A percentile compares a stretch with the other conserved stretches of the same genome.
Evolutionary conservation across 1,140 invertebrate species (phyloP).

Genomic region (Adelges cooleyi): DNA sequence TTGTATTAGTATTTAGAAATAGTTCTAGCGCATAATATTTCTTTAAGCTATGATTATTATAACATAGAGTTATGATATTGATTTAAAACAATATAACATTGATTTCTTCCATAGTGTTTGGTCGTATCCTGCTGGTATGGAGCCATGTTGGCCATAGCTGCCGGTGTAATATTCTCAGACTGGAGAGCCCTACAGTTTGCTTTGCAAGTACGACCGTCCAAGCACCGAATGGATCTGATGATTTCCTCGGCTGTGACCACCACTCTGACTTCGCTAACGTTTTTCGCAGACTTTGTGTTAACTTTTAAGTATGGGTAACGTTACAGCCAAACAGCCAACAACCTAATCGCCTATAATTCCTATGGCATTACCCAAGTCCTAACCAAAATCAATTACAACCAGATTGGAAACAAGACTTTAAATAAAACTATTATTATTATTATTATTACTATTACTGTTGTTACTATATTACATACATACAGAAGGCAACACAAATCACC

Average conservation of each 20-base stretch:
- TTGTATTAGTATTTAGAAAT: no score
- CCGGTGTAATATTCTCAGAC: constrained; percentile 49
- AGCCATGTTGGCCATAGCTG: constrained; percentile 37
- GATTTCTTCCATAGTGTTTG: constrained; percentile 11
- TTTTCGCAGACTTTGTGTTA: constrained; percentile 43
- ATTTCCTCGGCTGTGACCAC: constrained; percentile 46
- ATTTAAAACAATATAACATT: no score
- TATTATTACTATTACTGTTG: no score
- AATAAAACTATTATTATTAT: no score
- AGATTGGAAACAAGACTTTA: no score
- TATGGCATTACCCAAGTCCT: no score
- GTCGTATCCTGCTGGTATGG: constrained; percentile 25
- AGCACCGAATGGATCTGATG: constrained; percentile 48
- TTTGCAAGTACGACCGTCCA: constrained; percentile 44
- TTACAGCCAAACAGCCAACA: no score
- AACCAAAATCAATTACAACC: no score
- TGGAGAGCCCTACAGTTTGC: constrained; percentile 42
- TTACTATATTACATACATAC: no score
- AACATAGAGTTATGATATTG: not conserved
- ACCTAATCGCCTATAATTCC: no score
- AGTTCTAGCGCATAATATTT: not conserved
- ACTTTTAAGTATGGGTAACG: constrained; percentile 39
- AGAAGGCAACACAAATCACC: no score
- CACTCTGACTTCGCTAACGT: constrained; percentile 43
- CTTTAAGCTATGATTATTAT: not conserved